These are phyloP conservation scores for Hephaestus fuliginosus DNA, from an alignment of 2,797 vertebrate genomes.

Conservation along the genomic window DNA sequence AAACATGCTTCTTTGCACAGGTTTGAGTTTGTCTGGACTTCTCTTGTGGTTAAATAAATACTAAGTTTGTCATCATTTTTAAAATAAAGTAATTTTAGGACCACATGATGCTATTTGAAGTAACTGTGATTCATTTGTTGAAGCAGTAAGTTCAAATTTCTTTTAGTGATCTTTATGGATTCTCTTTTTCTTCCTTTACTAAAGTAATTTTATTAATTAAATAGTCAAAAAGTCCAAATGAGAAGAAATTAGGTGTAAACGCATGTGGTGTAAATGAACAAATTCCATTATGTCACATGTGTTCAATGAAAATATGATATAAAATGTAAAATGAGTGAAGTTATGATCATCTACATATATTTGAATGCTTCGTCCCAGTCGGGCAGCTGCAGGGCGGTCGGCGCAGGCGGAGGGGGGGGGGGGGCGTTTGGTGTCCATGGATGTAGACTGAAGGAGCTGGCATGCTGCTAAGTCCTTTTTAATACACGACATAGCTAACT, in stretches of 20 bases:
- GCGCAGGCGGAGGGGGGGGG: not conserved
- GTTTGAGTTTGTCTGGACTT: not conserved
- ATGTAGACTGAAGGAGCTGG: slow-evolving; percentile 43
- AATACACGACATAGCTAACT: slow-evolving; percentile 51
- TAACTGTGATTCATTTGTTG: not conserved
- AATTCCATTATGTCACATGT: not conserved
- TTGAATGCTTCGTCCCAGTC: not conserved
- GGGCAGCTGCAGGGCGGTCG: not conserved
- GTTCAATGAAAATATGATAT: not conserved
- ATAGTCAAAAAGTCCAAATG: too few relatives aligned
- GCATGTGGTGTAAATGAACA: not conserved
- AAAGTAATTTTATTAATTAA: not conserved
- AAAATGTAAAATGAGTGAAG: not conserved
- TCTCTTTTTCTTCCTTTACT: too few relatives aligned
- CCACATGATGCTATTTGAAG: not conserved
- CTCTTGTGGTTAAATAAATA: not conserved
- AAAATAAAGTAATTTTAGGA: too few relatives aligned
- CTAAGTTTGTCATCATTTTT: not conserved
- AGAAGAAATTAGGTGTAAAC: too few relatives aligned
- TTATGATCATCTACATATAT: not conserved
- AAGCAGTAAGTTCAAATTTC: not conserved
- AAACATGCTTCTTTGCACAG: not conserved
- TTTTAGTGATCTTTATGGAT: too few relatives aligned
- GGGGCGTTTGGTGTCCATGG: slow-evolving; percentile 50
- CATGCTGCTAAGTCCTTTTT: slow-evolving; percentile 71